Base-by-base conservation (phyloP, 2,113 vertebrate genomes). In the Tympanuchus pallidicinctus region DNA sequence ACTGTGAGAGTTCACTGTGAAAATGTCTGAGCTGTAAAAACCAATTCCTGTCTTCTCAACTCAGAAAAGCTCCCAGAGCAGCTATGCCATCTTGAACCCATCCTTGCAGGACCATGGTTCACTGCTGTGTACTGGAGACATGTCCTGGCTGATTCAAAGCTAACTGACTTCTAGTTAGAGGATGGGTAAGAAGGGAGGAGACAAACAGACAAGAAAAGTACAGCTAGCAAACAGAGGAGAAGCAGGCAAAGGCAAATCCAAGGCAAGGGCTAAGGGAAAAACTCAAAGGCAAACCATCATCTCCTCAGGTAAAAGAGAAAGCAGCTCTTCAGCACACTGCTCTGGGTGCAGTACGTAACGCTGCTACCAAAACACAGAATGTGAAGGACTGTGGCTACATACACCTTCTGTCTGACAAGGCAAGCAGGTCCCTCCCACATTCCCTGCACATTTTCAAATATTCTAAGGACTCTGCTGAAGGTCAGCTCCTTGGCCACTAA, bases 191-290 rank as follows among this genome's bases (percentile, higher is more conserved):
- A 67, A 1, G 2, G 71, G 63, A 84, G 63, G 20, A 81, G 20
- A 60, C 36, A 71, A 59, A 48, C 54, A 65, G 59, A 34, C 38
- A 79, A 76, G 66, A 84, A 92, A 84, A 76, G 54, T 50, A 90
- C 10, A 66, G 54, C 74, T 65, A 59, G n/a, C 0, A 1, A 82
- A 25, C 22, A 28, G 79, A 87, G 42, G 61, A 84, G n/a, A 54
- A 25, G n/a, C 66, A 90, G 63, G 70, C 42, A 87, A 92, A 94
- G 36, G 48, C 60, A 93, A 91, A 81, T 69, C 22, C 59, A 93
- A 65, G 30, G 20, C 32, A 88, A 71, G 2, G 32, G 36, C 43
- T 82, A 76, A 82, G 45, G 34, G 18, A 81, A 69, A 86, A 82
- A 54, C 71, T 82, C 50, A 56, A 79, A 92, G 22, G 28, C 54